Base-by-base conservation (phyloP, 1,140 invertebrate species). In the Arctopsyche grandis region DNA sequence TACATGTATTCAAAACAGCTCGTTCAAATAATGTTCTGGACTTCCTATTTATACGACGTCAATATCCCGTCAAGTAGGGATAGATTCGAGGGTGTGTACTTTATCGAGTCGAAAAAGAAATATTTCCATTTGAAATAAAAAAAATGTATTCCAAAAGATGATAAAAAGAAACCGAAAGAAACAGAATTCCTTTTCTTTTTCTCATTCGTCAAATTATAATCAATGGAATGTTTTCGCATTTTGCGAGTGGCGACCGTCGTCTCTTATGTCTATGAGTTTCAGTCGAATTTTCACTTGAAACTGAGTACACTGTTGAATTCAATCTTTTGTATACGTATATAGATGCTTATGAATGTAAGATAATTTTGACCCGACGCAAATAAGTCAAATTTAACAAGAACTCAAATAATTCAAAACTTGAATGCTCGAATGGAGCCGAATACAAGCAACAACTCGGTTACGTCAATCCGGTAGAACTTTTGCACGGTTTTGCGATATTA, bases 41-140 rank as follows among this genome's bases (percentile, higher is more conserved):
- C 63, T 66, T 66, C 63, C 63, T 66, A 66, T 66, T 66, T 63
- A 63, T 63, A 63, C 63, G 63, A 66, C 63, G 63, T 66, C 63
- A 66, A 66, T 66, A 29, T 38, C 10, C 63, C 22, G 58, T 66
- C 63, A 66, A 66, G 63, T 22, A 14, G 3, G 63, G 63, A 12
- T 66, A 22, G 63, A 66, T 66, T 66, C 24, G 21, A 26, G 24
- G 21, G 16, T 10, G 16, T 52, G 16, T 52, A 66, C n/a, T 66
- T 66, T 66, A 66, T 66, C 21, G 63, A 66, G 24, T 22, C 63
- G 14, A 24, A 26, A 66, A 29, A 7, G 24, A 22, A 52, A 66
- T 12, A 26, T 66, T 26, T 66, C 12, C 24, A 66, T 26, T 66
- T 12, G 10, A 19, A 52, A 52, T 19, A 52, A 52, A 14, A 52